These are phyloP conservation scores for Apocheima hispidaria DNA, from an alignment of 2,888 invertebrate genomes.

Conservation along the genomic window DNA sequence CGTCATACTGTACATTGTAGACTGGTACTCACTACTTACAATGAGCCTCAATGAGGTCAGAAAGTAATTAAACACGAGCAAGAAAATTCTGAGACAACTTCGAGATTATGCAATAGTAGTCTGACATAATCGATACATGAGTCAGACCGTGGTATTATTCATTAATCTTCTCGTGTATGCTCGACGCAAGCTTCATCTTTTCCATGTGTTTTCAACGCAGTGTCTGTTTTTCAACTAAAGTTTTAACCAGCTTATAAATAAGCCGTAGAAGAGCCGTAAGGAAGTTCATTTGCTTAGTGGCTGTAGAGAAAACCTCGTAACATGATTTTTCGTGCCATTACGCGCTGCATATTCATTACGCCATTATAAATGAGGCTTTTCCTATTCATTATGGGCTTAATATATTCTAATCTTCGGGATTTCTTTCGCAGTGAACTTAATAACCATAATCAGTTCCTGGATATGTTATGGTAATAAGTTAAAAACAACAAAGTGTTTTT, in stretches of 20 bases:
- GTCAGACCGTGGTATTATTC: slow-evolving; percentile 15
- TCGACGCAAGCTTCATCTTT: neutral
- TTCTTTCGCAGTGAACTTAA: slow-evolving; percentile 45
- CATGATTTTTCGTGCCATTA: slow-evolving; percentile 42
- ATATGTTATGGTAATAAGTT: slow-evolving; percentile 52
- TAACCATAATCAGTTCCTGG: slow-evolving; percentile 54
- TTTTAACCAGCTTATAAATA: slow-evolving; percentile 8
- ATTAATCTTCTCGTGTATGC: neutral
- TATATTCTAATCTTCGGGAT: slow-evolving; percentile 51
- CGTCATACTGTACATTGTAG: slow-evolving; percentile 10
- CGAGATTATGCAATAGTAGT: slow-evolving; percentile 17
- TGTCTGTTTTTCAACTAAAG: slow-evolving; percentile 18
- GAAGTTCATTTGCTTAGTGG: slow-evolving; percentile 28
- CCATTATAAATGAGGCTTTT: slow-evolving; percentile 37
- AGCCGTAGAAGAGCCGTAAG: slow-evolving; percentile 15
- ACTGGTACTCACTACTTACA: slow-evolving; percentile 6
- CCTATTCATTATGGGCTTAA: slow-evolving; percentile 39
- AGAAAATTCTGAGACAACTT: slow-evolving; percentile 5
- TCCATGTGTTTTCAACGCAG: slow-evolving; percentile 13
- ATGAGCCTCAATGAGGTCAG: slow-evolving; percentile 10
- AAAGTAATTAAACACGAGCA: slow-evolving; percentile 12
- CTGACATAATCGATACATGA: slow-evolving; percentile 16
- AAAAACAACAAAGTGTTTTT: slow-evolving; percentile 58
- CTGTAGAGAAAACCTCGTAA: slow-evolving; percentile 24
- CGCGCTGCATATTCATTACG: slow-evolving; percentile 46